Conservation (phyloP, 2,797 vertebrate species). For the Sebastolobus alascanus region DNA sequence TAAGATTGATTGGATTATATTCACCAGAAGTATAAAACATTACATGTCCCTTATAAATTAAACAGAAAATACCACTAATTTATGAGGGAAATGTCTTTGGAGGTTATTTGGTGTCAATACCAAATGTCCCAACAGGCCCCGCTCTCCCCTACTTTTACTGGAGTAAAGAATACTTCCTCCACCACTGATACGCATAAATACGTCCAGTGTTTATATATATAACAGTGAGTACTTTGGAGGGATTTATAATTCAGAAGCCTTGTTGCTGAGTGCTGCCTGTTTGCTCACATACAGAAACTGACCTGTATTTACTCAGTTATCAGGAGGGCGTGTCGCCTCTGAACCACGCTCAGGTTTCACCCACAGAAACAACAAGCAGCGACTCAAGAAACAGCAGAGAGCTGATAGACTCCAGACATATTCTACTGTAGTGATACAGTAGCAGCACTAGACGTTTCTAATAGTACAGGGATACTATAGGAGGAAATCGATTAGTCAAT, state of each 20-base stretch:
- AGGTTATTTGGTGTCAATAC: too few relatives aligned
- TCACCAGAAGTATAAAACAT: too few relatives aligned
- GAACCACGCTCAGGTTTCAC: slow-evolving; percentile 72
- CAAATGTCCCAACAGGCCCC: too few relatives aligned
- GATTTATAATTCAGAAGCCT: not conserved
- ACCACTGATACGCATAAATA: not conserved
- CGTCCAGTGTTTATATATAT: not conserved
- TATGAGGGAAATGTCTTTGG: too few relatives aligned
- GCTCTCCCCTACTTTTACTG: too few relatives aligned
- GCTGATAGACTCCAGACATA: not conserved
- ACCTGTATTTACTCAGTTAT: slow-evolving; percentile 52
- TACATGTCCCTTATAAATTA: too few relatives aligned
- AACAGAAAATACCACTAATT: too few relatives aligned
- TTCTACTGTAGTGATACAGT: too few relatives aligned
- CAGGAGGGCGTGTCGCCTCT: slow-evolving; percentile 51
- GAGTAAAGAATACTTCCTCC: too few relatives aligned
- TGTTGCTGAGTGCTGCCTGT: not conserved
- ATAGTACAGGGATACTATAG: not conserved
- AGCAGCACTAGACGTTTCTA: not conserved
- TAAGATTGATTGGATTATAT: too few relatives aligned
- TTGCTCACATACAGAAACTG: slow-evolving; percentile 12
- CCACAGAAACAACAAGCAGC: slow-evolving; percentile 65
- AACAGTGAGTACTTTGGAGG: not conserved
- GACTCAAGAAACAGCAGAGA: not conserved
- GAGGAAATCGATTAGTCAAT: not conserved